phyloP scores from a whole-genome alignment of 2,113 vertebrate species.

The Cranoglanis bouderius region DNA sequence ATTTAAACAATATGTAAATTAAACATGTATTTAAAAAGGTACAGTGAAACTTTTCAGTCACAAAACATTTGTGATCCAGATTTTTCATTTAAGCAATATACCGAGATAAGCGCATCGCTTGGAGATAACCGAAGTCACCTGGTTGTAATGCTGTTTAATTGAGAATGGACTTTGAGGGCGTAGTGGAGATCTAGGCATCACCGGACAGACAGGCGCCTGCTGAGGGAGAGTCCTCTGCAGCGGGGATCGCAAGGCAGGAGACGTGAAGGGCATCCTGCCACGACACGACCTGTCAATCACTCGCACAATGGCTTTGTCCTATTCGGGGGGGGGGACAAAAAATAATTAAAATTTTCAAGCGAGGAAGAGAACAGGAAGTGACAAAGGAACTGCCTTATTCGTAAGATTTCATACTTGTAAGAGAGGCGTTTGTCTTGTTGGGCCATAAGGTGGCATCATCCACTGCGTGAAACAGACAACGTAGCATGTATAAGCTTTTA shows the following conservation, averaged over 20 bases:
- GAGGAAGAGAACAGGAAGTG: neutral
- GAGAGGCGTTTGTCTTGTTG: constrained; percentile 63
- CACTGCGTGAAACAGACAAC: constrained; percentile 51
- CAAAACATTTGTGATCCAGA: neutral
- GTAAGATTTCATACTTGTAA: constrained; percentile 65
- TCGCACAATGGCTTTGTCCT: constrained; percentile 83
- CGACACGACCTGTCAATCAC: constrained; percentile 72
- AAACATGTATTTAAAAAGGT: no score
- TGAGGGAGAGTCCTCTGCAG: constrained; percentile 69
- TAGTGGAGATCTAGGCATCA: constrained; percentile 63
- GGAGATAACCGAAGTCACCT: constrained; percentile 55
- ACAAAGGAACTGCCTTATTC: neutral
- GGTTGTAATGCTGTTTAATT: constrained; percentile 65
- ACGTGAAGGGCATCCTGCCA: constrained; percentile 58
- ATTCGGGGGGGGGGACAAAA: neutral
- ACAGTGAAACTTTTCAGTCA: neutral
- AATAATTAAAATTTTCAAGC: neutral
- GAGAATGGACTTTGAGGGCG: constrained; percentile 67
- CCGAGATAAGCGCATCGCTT: neutral
- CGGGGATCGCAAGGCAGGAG: constrained; percentile 65
- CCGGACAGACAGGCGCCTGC: constrained; percentile 67
- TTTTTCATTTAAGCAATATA: neutral
- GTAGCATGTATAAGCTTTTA: neutral
- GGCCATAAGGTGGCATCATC: constrained; percentile 59
- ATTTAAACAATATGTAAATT: no score